Evolutionary conservation across 2,797 vertebrate genomes (phyloP).

Genomic region (Lagorchestes hirsutus): DNA sequence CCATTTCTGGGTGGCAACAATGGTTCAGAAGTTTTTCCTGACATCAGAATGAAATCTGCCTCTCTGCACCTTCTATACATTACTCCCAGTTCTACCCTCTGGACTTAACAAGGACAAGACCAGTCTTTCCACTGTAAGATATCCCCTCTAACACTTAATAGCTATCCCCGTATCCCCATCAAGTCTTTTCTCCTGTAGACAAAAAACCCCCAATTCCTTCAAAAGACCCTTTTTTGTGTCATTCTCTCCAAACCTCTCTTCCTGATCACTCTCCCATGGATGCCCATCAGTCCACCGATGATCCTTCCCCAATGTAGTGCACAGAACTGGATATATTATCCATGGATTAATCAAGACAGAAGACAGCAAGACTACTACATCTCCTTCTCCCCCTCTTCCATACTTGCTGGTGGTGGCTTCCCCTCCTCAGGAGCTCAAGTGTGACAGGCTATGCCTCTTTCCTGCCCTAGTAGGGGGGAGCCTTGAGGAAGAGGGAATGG

Average conservation of each 20-base stretch:
- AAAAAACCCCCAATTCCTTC: not conserved
- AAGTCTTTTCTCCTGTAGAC: not conserved
- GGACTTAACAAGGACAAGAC: not conserved
- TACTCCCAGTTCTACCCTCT: not conserved
- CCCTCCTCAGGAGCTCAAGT: too few species aligned
- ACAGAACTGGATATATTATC: not conserved
- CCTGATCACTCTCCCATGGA: not conserved
- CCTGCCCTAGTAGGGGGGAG: too few species aligned
- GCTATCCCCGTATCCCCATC: not conserved
- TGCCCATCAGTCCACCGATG: not conserved
- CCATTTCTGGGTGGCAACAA: not conserved
- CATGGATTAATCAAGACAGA: not conserved
- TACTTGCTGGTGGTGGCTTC: too few species aligned
- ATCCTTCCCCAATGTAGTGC: not conserved
- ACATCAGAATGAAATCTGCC: not conserved
- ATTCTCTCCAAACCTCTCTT: not conserved
- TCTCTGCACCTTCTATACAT: not conserved
- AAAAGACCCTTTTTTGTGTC: not conserved
- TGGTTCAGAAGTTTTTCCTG: not conserved
- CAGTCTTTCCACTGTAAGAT: not conserved
- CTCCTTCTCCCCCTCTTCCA: too few species aligned
- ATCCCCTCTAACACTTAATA: not conserved
- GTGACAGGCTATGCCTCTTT: too few species aligned
- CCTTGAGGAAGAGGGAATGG: too few species aligned
- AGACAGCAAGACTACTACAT: not conserved